A percentile compares a stretch with the other conserved stretches of the same genome.
phyloP scores from a whole-genome alignment of 2,888 invertebrate genomes.

The Orthosia gracilis region DNA sequence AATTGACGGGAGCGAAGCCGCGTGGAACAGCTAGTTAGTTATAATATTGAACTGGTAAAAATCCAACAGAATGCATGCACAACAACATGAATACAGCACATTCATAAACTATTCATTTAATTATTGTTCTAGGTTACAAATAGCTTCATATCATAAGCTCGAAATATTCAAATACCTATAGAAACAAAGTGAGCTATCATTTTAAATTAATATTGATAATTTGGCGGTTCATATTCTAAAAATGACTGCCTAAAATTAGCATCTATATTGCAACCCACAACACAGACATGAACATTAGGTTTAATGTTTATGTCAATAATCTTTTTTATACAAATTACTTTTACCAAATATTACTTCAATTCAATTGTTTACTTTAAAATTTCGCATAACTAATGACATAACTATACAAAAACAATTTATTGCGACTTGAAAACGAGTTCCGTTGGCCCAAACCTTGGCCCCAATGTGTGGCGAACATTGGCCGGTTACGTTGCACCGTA shows the following conservation, averaged over 20 bases:
- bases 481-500: constrained; percentile 27
- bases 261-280: neutral
- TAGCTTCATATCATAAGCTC: neutral
- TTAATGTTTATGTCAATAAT: constrained; percentile 16
- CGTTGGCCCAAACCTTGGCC: constrained; percentile 61
- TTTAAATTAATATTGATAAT: no score
- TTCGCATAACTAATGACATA: constrained; percentile 42
- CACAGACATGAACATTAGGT: neutral
- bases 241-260: neutral
- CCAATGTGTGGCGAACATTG: constrained; percentile 43
- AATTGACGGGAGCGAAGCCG: no score
- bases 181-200: no score
- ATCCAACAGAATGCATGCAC: no score
- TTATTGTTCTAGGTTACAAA: no score
- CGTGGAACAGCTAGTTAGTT: no score
- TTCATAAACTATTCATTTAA: no score
- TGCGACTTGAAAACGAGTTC: constrained; percentile 36
- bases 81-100: no score
- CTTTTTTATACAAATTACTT: constrained; percentile 14
- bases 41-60: no score
- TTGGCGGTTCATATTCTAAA: neutral
- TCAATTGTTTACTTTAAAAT: constrained; percentile 37
- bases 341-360: constrained; percentile 17
- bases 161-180: neutral
- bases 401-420: constrained; percentile 34